phyloP scores from a whole-genome alignment of 2,888 invertebrate species.

The Morpho helenor region DNA sequence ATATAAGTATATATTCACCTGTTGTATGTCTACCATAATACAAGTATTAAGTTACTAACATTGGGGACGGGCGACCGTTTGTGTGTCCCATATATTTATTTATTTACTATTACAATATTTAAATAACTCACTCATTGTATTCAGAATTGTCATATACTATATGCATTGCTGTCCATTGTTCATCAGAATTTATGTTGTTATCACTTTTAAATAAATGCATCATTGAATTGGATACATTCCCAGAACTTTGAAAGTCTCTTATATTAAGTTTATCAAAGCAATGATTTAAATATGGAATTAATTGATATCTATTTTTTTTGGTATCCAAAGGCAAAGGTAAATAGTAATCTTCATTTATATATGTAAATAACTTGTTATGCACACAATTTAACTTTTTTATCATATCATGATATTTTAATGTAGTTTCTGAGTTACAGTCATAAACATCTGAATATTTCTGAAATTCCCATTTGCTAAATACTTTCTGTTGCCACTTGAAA shows the following conservation, averaged over 20 bases:
- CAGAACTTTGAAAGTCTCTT: conserved; percentile 29
- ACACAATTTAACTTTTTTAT: conserved; percentile 47
- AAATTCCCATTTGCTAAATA: conserved; percentile 80
- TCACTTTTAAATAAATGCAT: conserved; percentile 52
- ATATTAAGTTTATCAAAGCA: conserved; percentile 45
- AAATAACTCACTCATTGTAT: conserved; percentile 57
- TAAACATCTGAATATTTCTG: conserved; percentile 78
- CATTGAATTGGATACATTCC: conserved; percentile 42
- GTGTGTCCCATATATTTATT: too few species aligned
- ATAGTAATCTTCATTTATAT: conserved; percentile 78
- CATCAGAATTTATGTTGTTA: conserved; percentile 38
- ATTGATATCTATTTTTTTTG: conserved; percentile 26
- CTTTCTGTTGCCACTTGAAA: conserved; percentile 87
- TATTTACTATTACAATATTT: too few species aligned
- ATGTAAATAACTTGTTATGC: conserved; percentile 73
- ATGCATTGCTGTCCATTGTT: conserved; percentile 63
- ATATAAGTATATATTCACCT: too few species aligned
- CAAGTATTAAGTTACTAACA: too few species aligned
- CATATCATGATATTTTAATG: conserved; percentile 54
- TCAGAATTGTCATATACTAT: conserved; percentile 60
- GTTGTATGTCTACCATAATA: too few species aligned
- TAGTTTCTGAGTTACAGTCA: conserved; percentile 81
- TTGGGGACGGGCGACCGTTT: too few species aligned
- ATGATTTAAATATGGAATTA: conserved; percentile 33
- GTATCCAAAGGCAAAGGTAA: conserved; percentile 48